phyloP scores from a whole-genome alignment of 2,113 vertebrate species.

The Microtus ochrogaster region DNA sequence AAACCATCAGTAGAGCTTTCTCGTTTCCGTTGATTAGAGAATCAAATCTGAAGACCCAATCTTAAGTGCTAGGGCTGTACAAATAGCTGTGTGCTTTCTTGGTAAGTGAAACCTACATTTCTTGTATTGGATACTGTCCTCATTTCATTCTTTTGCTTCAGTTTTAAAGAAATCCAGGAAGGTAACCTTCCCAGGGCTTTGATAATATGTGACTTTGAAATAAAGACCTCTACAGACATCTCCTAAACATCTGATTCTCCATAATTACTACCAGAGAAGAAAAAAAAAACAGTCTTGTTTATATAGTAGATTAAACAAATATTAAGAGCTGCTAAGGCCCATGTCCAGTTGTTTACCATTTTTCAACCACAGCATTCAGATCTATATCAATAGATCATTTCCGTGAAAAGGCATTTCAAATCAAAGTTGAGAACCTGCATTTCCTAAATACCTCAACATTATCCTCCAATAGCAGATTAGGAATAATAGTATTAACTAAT shows the following conservation, averaged over 20 bases:
- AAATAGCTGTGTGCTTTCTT: conserved; percentile 64
- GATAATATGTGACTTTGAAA: conserved; percentile 71
- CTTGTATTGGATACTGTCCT: conserved; percentile 30
- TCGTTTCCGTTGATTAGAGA: conserved; percentile 75
- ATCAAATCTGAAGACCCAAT: conserved; percentile 70
- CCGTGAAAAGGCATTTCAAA: conserved; percentile 44
- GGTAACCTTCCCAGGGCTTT: conserved; percentile 43
- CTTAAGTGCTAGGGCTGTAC: conserved; percentile 56
- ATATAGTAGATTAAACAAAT: conserved; percentile 76
- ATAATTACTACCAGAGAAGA: conserved; percentile 73
- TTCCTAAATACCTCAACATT: conserved; percentile 58
- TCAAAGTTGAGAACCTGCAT: neutral
- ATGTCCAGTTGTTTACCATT: conserved; percentile 63
- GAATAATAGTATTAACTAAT: conserved; percentile 11
- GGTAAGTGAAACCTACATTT: conserved; percentile 54
- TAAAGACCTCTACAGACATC: conserved; percentile 57
- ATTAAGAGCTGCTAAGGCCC: conserved; percentile 57
- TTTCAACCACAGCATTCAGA: conserved; percentile 46
- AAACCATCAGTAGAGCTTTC: conserved; percentile 69
- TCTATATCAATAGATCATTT: conserved; percentile 64
- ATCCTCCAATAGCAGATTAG: conserved; percentile 59
- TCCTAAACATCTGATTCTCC: conserved; percentile 67
- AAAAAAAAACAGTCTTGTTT: conserved; percentile 68
- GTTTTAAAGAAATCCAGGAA: conserved; percentile 53
- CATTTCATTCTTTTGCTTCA: conserved; percentile 18